Percentiles rank a stretch among this genome's conserved stretches.
Evolutionary conservation across 2,797 vertebrate genomes (phyloP).

Genomic region (Notoglanidium macrostoma): DNA sequence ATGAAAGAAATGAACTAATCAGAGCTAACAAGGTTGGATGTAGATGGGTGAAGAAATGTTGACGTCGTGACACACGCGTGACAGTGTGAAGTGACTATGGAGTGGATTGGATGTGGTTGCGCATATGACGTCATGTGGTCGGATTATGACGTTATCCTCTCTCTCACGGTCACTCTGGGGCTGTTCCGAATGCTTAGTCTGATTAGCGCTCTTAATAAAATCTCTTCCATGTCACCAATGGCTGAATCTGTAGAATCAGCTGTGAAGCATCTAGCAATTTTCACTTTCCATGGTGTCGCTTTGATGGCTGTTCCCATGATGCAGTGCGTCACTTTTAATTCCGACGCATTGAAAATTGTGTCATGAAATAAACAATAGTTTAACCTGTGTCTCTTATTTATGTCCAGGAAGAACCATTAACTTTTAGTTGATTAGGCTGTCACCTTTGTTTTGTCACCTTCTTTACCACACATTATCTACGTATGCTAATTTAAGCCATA

Average conservation of each 20-base stretch:
- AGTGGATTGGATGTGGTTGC: background rate
- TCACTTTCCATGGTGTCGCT: background rate
- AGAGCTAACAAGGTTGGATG: background rate
- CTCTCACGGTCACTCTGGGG: background rate
- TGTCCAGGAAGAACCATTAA: background rate
- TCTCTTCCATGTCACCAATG: background rate
- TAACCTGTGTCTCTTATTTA: background rate
- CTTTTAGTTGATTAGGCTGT: background rate
- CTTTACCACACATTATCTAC: background rate
- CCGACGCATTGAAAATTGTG: background rate
- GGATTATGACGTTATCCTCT: background rate
- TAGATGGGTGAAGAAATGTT: background rate
- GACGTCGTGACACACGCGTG: background rate
- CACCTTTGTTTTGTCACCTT: background rate
- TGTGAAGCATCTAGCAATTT: too few species aligned
- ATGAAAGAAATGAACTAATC: conserved; percentile 8
- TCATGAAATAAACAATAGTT: background rate
- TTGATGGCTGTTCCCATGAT: background rate
- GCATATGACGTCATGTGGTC: background rate
- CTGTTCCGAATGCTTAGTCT: background rate
- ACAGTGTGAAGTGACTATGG: background rate
- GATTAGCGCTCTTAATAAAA: background rate
- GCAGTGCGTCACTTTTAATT: background rate
- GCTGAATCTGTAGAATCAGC: background rate
- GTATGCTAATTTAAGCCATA: background rate